Conservation (phyloP, 2,113 vertebrate species). For the Oryzias woworae region DNA sequence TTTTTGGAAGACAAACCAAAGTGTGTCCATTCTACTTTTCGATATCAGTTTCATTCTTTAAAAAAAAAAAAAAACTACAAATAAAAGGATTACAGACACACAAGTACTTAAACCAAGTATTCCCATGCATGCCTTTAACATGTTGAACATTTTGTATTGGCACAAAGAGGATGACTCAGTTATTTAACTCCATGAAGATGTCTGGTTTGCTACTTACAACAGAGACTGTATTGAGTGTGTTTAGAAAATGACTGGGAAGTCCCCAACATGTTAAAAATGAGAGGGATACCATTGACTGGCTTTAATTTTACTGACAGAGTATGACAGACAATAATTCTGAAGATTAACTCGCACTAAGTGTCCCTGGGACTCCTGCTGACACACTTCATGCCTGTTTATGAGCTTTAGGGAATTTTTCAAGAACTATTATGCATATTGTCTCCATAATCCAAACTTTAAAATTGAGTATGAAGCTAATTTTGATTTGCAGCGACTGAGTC, state of each 20-base stretch:
- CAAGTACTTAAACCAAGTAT: neutral
- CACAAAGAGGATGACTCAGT: neutral
- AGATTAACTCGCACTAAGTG: slow-evolving; percentile 43
- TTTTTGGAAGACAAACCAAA: too few relatives aligned
- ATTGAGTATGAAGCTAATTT: slow-evolving; percentile 2
- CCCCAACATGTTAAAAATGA: slow-evolving; percentile 23
- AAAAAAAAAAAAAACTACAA: neutral
- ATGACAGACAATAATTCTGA: slow-evolving; percentile 39
- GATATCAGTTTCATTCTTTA: neutral
- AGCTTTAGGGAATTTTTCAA: slow-evolving; percentile 35
- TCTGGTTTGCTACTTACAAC: neutral
- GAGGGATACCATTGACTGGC: slow-evolving; percentile 29
- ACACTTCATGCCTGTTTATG: slow-evolving; percentile 24
- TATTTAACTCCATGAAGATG: neutral
- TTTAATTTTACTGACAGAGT: slow-evolving; percentile 18
- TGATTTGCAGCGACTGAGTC: neutral
- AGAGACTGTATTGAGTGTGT: neutral
- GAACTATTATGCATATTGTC: slow-evolving; percentile 2
- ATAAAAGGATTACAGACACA: too few relatives aligned
- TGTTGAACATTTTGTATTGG: neutral
- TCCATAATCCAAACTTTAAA: slow-evolving; percentile 20
- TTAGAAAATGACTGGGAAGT: slow-evolving; percentile 23
- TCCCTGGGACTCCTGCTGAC: slow-evolving; percentile 34
- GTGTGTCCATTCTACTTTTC: too few relatives aligned
- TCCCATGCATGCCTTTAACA: neutral